Percentiles rank a stretch among this genome's conserved stretches.
These are phyloP conservation scores for Trichosurus vulpecula DNA, from an alignment of 2,797 vertebrate species.

Conservation along the genomic window DNA sequence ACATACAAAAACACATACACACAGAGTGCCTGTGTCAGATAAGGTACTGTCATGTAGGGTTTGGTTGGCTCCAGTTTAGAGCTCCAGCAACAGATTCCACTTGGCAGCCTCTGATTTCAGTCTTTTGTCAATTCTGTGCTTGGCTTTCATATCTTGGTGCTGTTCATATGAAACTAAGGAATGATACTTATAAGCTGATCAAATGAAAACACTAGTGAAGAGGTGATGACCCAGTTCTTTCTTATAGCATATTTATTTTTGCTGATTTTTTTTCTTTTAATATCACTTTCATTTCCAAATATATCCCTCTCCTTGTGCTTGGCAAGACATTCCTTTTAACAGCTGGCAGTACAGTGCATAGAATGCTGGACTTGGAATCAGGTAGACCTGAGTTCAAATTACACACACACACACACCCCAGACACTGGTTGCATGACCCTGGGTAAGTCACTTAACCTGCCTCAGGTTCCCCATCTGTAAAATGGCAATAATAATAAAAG, in stretches of 20 bases:
- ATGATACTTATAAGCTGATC: conserved; percentile 60
- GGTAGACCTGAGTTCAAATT: neutral
- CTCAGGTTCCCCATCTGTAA: neutral
- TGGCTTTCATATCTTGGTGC: conserved; percentile 56
- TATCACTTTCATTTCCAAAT: neutral
- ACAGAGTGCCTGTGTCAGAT: neutral
- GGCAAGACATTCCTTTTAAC: neutral
- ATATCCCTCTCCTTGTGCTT: neutral
- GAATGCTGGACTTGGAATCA: neutral
- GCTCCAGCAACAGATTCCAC: neutral
- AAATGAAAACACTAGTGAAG: conserved; percentile 70
- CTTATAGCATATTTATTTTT: neutral
- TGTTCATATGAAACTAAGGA: conserved; percentile 58
- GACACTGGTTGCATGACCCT: neutral
- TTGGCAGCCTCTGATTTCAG: neutral
- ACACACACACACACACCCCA: too few relatives aligned
- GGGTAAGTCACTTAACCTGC: neutral
- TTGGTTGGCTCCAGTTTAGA: neutral
- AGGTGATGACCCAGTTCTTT: conserved; percentile 18
- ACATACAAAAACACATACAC: neutral
- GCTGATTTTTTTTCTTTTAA: neutral
- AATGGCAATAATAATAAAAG: neutral
- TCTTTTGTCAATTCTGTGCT: neutral
- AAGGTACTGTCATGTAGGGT: neutral
- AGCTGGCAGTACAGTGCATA: neutral